Base-by-base conservation (phyloP, 2,888 invertebrate species). In the Apeira syringaria region DNA sequence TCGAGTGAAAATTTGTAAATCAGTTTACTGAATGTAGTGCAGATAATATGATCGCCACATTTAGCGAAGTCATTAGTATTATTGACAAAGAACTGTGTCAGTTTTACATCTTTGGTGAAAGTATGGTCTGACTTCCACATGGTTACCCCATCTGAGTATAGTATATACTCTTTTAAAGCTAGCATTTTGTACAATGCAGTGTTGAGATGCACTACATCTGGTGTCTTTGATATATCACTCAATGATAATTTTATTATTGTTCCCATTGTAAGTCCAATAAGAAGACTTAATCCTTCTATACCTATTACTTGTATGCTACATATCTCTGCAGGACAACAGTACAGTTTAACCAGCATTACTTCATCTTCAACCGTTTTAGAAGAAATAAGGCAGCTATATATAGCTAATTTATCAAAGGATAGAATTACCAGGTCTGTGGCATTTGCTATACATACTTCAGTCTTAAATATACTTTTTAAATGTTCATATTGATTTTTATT, bases 131-230 rank as follows among this genome's bases (percentile, higher is more conserved):
- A 60, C 50, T 68, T 80, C 87, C 87, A 88, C 70, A 86, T 64
- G 8, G 73, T 64, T 1, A 41, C 40, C 1, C 82, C 80, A 64
- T 88, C 86, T 3, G 85, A 72, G 42, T 84, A 88, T 31, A 85
- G 37, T 3, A 84, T 12, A 12, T 41, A 39, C 17, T 80, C 58
- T 29, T 77, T 68, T 1, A 50, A 24, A 0, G 50, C 11, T 0
- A 61, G 4, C 43, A 74, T 64, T 61, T 79, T 86, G 28, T 69
- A 47, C 26, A 87, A 59, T 3, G 79, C 67, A 17, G 60, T 71
- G 38, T 87, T 88, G 13, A 88, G 64, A 61, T 87, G 78, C 2
- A 75, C 54, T 3, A 74, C 50, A 4, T 65, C 35, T 2, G 69
- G 62, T 12, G 43, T 41, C 10, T 47, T 53, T 10, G 42, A 17